Evolutionary conservation across 2,113 vertebrate species (phyloP).

Genomic region (Tyrannus savana): DNA sequence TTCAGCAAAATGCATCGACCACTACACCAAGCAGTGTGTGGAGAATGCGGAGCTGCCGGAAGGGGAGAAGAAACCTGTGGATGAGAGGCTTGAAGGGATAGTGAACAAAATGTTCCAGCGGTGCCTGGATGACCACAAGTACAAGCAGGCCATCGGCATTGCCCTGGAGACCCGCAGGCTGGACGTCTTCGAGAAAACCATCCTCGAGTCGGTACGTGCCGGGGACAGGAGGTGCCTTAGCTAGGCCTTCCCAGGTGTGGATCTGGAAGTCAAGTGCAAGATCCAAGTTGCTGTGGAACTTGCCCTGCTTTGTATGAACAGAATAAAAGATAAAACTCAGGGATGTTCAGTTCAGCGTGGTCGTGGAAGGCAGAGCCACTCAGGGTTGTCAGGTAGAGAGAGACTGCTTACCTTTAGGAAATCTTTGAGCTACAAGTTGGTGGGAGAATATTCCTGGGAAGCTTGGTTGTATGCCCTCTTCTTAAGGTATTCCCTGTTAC

Average conservation of each 20-base stretch:
- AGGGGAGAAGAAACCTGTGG: constrained; percentile 91
- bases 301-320: neutral
- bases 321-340: neutral
- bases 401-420: neutral
- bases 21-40: constrained; percentile 97
- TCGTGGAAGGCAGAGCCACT: neutral
- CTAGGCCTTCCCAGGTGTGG: neutral
- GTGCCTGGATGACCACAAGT: constrained; percentile 97
- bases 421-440: neutral
- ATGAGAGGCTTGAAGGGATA: constrained; percentile 94
- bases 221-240: neutral
- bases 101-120: constrained; percentile 99
- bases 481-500: neutral
- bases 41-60: constrained; percentile 94
- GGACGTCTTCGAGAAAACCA: constrained; percentile 96
- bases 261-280: neutral
- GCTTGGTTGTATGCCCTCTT: neutral
- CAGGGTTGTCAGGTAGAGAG: neutral
- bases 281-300: neutral
- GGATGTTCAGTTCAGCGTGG: neutral
- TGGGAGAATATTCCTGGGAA: neutral
- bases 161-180: constrained; percentile 93
- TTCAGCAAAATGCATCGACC: constrained; percentile 97
- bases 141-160: constrained; percentile 97
- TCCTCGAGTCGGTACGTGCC: constrained; percentile 85